Evolutionary conservation across 2,888 invertebrate species (phyloP), one percentile per base, ranked within the genome.

Genomic region (Leptarthrus brevirostris): DNA sequence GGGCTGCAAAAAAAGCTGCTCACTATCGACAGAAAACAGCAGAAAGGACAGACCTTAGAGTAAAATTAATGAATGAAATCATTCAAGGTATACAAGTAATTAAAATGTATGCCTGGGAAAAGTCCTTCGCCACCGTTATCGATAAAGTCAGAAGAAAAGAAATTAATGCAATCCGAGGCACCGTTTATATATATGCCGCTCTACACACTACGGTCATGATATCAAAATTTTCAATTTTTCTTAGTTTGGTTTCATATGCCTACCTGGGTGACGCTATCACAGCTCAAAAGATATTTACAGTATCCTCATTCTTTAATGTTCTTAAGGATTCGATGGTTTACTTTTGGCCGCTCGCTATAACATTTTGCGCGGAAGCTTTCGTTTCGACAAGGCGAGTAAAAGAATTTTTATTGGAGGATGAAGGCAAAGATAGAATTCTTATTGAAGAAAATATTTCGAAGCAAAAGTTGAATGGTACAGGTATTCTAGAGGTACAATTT

Each of bases 41-140:
- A 0, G 84, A 90, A 36, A 87, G 92, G 70, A 95, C 96, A 0
- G 97, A 97, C 84, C 89, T 93, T 79, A 86, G 97, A 3, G 92
- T 97, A 1, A 87, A 93, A 24, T 83, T 96, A 0, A 96, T 97
- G 95, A 95, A 93, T 81, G 97, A 95, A 82, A 91, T 95, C 0
- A 90, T 95, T 36, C 90, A 90, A 73, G 94, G 93, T 2, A 93
- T 95, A 79, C 90, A 93, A 75, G 92, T 94, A 0, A 93, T 95
- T 77, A 95, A 95, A 82, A 95, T 95, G 94, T 95, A 94, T 80
- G 92, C 93, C 0, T 95, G 95, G 91, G 95, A 95, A 82, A 89
- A 89, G 44, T 92, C 93, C 0, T 95, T 95, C 81, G 90, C 90
- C 0, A 86, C 87, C 44, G 87, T 95, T 34, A 91, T 96, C 5